phyloP scores from a whole-genome alignment of 2,797 vertebrate species.

The Cryptoprocta ferox region DNA sequence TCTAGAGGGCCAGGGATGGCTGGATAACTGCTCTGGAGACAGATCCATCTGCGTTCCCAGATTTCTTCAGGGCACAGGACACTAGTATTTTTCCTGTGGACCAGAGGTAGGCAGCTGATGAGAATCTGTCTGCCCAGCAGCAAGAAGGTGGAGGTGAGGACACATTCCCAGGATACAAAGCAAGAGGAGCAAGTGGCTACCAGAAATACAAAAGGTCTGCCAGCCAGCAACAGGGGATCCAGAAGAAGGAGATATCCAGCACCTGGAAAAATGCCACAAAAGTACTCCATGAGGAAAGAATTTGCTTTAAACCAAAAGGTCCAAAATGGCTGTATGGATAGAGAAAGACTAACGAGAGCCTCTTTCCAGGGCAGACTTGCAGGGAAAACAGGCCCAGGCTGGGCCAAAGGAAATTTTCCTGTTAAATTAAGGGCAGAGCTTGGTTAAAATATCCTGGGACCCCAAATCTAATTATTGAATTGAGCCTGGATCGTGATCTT shows the following conservation, averaged over 20 bases:
- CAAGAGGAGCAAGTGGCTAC: neutral
- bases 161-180: neutral
- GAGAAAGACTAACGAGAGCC: neutral
- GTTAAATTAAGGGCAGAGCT: neutral
- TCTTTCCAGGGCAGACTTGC: neutral
- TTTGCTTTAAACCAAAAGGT: neutral
- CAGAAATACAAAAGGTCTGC: neutral
- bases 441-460: neutral
- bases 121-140: neutral
- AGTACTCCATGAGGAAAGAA: neutral
- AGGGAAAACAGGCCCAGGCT: neutral
- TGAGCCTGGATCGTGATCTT: neutral
- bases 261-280: neutral
- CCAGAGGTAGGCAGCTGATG: neutral
- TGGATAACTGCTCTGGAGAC: neutral
- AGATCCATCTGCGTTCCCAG: neutral
- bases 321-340: neutral
- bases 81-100: neutral
- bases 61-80: neutral
- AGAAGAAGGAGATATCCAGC: neutral
- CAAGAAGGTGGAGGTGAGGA: neutral
- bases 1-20: neutral
- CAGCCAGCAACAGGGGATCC: neutral
- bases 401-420: neutral
- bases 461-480: constrained; percentile 42